Base-by-base conservation (phyloP, 2,888 invertebrate species). In the Drosophila macrothrix region DNA sequence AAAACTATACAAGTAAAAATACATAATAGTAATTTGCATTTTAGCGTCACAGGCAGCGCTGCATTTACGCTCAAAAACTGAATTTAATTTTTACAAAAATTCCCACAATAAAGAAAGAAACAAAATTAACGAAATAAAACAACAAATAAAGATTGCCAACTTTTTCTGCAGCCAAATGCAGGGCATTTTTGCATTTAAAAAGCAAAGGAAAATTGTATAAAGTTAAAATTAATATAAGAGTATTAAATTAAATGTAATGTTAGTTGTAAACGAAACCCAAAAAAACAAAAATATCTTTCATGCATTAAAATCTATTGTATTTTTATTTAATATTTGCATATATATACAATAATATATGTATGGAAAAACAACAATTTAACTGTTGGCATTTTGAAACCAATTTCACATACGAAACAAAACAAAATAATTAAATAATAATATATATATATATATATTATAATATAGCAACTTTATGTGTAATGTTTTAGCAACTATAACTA, bases 41-140 rank as follows among this genome's bases (percentile, higher is more conserved):
- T 84, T 73, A 89, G 90, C 88, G 83, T 83, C 83, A 73, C 69
- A 78, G 61, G 70, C 67, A 76, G 49, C 73, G 81, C 79, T 82
- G 91, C 91, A 92, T 92, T 90, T 91, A 90, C 92, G 90, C 90
- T 92, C 91, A 91, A 90, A 82, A 80, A 83, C 81, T 84, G 80
- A 90, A 83, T 88, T 84, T 89, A 87, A 76, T 82, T 84, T 88
- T 85, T 80, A 67, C 73, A 60, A 76, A 77, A 77, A 67, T 63
- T 65, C 28, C 73, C 69, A 49, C 39, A 67, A 73, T 49, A 70
- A 58, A 62, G 22, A 46, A 46, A 46, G 64, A 73, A 65, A 67
- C 53, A n/a, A 29, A 29, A 52, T 52, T 29, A 29, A 28, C 29
- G 29, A 46, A 10, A 65, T 52, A 35, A 59, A 75, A 64, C 16